phyloP scores from a whole-genome alignment of 2,888 invertebrate genomes.

The Pterostichus madidus region DNA sequence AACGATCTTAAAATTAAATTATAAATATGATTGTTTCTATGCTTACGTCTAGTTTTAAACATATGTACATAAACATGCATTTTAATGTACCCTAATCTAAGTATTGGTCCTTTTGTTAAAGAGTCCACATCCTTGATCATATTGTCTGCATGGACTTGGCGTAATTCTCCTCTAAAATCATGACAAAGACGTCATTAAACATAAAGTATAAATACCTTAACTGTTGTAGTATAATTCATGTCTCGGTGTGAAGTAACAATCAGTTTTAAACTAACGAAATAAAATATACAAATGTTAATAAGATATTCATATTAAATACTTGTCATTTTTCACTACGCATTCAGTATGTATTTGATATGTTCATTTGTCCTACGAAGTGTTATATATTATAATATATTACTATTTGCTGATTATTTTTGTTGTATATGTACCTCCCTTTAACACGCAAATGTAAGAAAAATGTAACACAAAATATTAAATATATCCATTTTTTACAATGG shows the following conservation, averaged over 20 bases:
- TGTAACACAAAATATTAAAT: slow-evolving; percentile 61
- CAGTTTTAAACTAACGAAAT: slow-evolving; percentile 33
- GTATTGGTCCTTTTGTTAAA: too few relatives aligned
- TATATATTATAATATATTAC: slow-evolving; percentile 34
- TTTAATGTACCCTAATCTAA: too few relatives aligned
- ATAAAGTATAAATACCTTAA: slow-evolving; percentile 9
- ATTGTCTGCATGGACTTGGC: slow-evolving; percentile 43
- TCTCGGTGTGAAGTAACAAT: slow-evolving; percentile 51
- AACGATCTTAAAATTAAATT: too few relatives aligned
- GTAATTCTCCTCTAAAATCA: slow-evolving; percentile 4
- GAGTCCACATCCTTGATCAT: too few relatives aligned
- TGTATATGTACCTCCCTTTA: slow-evolving; percentile 46
- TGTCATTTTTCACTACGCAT: slow-evolving; percentile 50
- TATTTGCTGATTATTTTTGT: slow-evolving; percentile 50
- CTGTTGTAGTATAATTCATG: slow-evolving; percentile 51
- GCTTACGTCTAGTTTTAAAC: too few relatives aligned
- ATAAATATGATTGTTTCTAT: too few relatives aligned
- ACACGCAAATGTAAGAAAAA: slow-evolving; percentile 45
- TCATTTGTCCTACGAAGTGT: slow-evolving; percentile 27
- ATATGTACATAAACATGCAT: too few relatives aligned
- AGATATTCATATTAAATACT: not conserved
- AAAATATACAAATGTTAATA: slow-evolving; percentile 2
- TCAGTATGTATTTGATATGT: slow-evolving; percentile 30
- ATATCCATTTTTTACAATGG: slow-evolving; percentile 64
- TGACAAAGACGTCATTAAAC: slow-evolving; percentile 12